These are phyloP conservation scores for Muscidifurax raptorellus DNA, from an alignment of 1,140 invertebrate species.

Conservation along the genomic window DNA sequence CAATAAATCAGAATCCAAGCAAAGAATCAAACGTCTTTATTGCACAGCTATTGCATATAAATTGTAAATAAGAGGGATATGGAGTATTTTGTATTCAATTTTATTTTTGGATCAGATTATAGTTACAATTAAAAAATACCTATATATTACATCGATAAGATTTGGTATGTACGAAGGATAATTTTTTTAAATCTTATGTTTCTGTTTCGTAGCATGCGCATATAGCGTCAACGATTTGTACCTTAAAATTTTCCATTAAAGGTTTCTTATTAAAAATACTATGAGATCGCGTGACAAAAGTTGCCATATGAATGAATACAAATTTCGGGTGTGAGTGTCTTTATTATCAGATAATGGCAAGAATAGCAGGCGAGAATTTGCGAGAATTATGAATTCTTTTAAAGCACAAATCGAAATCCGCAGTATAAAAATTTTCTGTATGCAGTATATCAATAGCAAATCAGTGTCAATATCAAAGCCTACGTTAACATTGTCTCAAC, in stretches of 20 bases:
- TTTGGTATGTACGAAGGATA: background rate
- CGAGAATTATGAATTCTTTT: background rate
- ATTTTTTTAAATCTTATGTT: background rate
- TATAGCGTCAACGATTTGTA: background rate
- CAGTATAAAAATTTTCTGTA: background rate
- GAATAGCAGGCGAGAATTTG: background rate
- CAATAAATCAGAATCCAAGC: background rate
- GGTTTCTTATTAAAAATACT: too few relatives aligned
- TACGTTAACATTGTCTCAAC: background rate
- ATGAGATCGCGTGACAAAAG: background rate
- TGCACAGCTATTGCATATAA: conserved; percentile 6
- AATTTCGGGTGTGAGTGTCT: background rate
- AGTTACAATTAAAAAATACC: background rate
- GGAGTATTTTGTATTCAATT: background rate
- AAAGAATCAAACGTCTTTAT: conserved; percentile 31
- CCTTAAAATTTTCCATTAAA: background rate
- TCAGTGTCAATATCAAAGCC: background rate
- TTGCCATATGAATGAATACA: too few relatives aligned
- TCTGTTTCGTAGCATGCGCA: too few relatives aligned
- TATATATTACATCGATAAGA: background rate
- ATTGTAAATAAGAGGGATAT: background rate
- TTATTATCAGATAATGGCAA: background rate
- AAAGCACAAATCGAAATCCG: background rate
- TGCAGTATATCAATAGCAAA: background rate
- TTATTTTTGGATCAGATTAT: background rate